phyloP scores from a whole-genome alignment of 2,113 vertebrate genomes.

The Raja brachyura region DNA sequence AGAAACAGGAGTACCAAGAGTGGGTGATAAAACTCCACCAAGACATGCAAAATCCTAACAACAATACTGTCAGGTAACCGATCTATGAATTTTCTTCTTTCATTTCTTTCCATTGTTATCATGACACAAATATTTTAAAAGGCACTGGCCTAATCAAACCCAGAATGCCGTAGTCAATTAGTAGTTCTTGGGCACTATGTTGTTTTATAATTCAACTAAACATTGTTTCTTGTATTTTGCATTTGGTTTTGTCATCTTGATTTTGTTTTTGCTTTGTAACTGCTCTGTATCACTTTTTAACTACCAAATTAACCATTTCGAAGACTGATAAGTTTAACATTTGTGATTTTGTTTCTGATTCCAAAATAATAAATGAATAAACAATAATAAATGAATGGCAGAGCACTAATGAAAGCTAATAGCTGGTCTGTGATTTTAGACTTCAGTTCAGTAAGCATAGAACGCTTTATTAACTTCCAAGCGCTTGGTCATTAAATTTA shows the following conservation, averaged over 20 bases:
- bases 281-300: background rate
- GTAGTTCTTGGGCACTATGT: background rate
- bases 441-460: background rate
- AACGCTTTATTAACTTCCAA: background rate
- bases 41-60: constrained; percentile 89
- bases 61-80: constrained; percentile 76
- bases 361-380: no score
- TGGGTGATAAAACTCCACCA: constrained; percentile 96
- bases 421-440: background rate
- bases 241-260: background rate
- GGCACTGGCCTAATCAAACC: background rate
- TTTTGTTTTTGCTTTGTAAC: background rate
- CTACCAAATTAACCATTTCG: background rate
- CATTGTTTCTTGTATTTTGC: background rate
- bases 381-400: background rate
- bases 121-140: background rate
- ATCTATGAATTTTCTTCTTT: constrained; percentile 1
- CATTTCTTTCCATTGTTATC: background rate
- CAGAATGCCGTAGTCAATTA: background rate
- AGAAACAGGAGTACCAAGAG: constrained; percentile 95
- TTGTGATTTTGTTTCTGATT: background rate
- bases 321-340: background rate
- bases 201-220: background rate
- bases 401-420: background rate
- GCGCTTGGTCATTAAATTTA: background rate